Conservation (phyloP, 2,888 invertebrate species). For the Tetranychus piercei region DNA sequence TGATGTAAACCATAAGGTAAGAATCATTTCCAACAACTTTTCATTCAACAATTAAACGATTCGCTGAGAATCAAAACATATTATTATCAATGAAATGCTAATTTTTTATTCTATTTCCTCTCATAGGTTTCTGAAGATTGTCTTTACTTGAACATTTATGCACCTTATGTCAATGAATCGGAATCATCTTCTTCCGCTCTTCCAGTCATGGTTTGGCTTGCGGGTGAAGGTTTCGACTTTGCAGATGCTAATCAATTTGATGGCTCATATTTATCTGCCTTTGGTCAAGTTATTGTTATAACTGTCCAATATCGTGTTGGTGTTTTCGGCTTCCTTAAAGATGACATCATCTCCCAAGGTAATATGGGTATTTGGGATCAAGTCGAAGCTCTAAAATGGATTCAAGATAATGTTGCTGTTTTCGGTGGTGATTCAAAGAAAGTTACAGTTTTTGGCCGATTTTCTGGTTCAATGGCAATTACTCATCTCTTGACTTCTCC, state of each 20-base stretch:
- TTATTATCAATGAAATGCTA: neutral
- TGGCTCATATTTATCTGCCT: constrained; percentile 29
- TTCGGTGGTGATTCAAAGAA: constrained; percentile 30
- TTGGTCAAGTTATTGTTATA: constrained; percentile 38
- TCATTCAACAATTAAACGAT: neutral
- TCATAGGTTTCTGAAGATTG: constrained; percentile 46
- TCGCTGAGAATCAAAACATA: neutral
- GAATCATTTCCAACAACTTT: neutral
- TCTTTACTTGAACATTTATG: constrained; percentile 58
- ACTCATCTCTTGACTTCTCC: constrained; percentile 25
- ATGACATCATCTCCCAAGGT: constrained; percentile 29
- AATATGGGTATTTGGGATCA: constrained; percentile 32
- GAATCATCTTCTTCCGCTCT: constrained; percentile 1
- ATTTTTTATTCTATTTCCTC: constrained; percentile 3
- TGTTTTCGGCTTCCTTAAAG: constrained; percentile 34
- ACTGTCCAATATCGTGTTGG: constrained; percentile 38
- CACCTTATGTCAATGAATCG: constrained; percentile 43
- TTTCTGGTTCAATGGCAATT: constrained; percentile 31
- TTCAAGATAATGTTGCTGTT: constrained; percentile 27
- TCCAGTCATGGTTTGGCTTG: constrained; percentile 47
- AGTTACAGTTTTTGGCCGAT: constrained; percentile 31
- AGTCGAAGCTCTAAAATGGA: constrained; percentile 31
- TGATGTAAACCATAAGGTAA: constrained; percentile 21
- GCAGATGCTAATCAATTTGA: constrained; percentile 30
- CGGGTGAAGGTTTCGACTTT: constrained; percentile 34